Conservation (phyloP, 2,113 vertebrate species). For the Ceuthmochares aereus region DNA sequence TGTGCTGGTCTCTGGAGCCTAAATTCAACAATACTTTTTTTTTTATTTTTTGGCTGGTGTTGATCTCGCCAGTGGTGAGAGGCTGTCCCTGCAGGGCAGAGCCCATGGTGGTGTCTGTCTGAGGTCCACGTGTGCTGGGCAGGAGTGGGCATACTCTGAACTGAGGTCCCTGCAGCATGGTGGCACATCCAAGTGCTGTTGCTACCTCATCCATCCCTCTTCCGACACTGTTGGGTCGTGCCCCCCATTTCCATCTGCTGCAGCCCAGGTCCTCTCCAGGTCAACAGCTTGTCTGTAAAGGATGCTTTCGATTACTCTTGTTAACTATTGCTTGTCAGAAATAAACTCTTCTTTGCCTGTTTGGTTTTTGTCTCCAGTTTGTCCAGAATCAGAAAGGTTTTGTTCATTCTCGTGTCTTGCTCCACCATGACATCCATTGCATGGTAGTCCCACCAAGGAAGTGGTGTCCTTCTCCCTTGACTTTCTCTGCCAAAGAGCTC, state of each 20-base stretch:
- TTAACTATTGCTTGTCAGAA: neutral
- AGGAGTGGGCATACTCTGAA: fast-evolving
- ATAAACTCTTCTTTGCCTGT: neutral
- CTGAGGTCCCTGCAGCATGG: neutral
- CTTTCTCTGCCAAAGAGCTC: neutral
- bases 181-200: neutral
- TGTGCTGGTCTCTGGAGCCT: neutral
- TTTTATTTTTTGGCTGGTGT: neutral
- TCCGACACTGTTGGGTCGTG: neutral
- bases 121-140: neutral
- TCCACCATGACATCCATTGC: neutral
- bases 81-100: neutral
- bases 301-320: neutral
- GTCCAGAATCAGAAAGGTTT: neutral
- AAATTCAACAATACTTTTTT: neutral
- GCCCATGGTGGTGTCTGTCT: neutral
- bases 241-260: neutral
- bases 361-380: neutral
- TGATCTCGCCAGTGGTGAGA: neutral
- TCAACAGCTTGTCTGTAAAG: neutral
- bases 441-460: neutral
- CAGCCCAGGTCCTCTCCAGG: neutral
- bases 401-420: neutral
- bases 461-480: neutral
- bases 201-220: neutral